Base-by-base conservation (phyloP, 2,797 vertebrate species). In the Hydrolagus colliei region DNA sequence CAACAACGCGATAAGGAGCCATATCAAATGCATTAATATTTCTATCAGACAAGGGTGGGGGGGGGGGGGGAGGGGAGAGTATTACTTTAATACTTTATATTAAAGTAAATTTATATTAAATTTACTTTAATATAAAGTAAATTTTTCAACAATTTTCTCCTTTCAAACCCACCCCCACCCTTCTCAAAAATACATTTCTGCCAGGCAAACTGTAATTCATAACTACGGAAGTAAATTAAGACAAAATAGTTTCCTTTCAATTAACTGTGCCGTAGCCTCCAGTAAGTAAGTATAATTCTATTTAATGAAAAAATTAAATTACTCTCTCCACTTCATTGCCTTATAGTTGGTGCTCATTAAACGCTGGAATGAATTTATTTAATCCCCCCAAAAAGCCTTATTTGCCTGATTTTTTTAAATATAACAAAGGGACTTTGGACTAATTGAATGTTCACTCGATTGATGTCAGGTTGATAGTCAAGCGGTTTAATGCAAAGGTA, bases 231-330 rank as follows among this genome's bases (percentile, higher is more conserved):
- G 92, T 92, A 93, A 94, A 93, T 93, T 92, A 93, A 93, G 92
- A 92, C 92, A 92, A 93, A 94, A 95, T 94, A 92, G 93, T 93
- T 95, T 93, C 94, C 93, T 94, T 95, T 95, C 94, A 94, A 95
- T 96, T 94, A 95, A 93, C 90, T 91, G 89, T 91, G 87, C 90
- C 91, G 91, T 93, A 92, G 93, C 93, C 94, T 93, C 93, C 92
- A 94, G 93, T 93, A 94, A 94, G 93, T 93, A 93, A 93, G 92
- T 94, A 93, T 95, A 94, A 94, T 94, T 94, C 93, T 93, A 93
- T 93, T 95, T 95, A 95, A 94, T 94, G 94, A 94, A 93, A 93
- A 94, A 88, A 95, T 94, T 92, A 92, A 93, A 95, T 95, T 94
- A 94, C 92, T 94, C 93, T 92, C 90, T 84, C 89, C 90, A 91